Evolutionary conservation across 2,888 invertebrate genomes (phyloP), one percentile per base, ranked within the genome.

Genomic region (Empis stercorea): DNA sequence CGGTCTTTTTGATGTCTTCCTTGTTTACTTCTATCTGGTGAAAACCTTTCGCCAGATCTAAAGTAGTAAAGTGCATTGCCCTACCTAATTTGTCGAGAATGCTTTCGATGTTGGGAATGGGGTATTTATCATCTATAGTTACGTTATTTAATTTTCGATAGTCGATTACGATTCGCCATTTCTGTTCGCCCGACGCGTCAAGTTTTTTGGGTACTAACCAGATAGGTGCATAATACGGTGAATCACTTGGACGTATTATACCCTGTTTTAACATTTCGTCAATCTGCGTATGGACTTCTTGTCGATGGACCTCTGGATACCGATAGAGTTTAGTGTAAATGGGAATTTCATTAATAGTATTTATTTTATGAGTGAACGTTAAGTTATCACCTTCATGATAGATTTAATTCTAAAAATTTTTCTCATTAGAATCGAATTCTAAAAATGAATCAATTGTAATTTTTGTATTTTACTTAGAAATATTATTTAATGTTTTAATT

Each of bases 231-330:
- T 49, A 51, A 37, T 51, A 54, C 16, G 52, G 53, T 16, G 52
- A 54, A 14, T 37, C 37, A 20, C 52, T 53, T 6, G 27, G 45
- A 10, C 45, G 45, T n/a, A 52, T 47, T 2, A 52, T 50, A 4
- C 43, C 39, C 16, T 51, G 50, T n/a, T 55, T 37, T 30, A 62
- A 43, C 57, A 61, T 57, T 50, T 58, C 54, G 37, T 54, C 40
- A 6, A 61, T 56, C 57, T 62, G 60, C 15, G 10, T 30, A 10
- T 45, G 11, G 2, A 52, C 48, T 42, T 52, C 52, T 5, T n/a
- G 16, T 43, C 51, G 47, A 34, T 52, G 52, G 16, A 48, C 39
- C 44, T 52, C 42, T 10, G 51, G 52, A 20, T 52, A 51, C n/a
- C 51, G 47, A 39, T 53, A 54, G 11, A 43, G 23, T 41, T 45